Conservation (phyloP, 2,113 vertebrate species). For the Acrocephalus kingi region DNA sequence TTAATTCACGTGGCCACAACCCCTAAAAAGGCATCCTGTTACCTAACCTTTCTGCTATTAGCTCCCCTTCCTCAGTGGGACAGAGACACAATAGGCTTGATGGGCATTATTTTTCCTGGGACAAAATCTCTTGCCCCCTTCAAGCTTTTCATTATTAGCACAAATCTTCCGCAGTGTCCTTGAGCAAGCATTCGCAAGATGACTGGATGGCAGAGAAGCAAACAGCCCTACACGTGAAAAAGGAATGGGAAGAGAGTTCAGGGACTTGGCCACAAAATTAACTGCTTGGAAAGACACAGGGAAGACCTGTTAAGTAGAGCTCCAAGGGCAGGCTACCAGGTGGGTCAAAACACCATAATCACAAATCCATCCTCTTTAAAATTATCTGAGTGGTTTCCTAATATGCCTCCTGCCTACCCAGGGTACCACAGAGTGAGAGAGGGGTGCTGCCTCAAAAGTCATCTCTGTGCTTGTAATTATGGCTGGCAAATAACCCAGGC, state of each 20-base stretch:
- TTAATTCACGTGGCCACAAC: not conserved
- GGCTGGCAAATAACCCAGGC: not conserved
- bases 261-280: conserved; percentile 64
- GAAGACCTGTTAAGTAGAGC: conserved; percentile 54
- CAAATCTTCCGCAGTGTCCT: conserved; percentile 49
- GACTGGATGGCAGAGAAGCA: conserved; percentile 56
- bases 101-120: conserved; percentile 15
- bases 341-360: conserved; percentile 42
- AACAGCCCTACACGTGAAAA: conserved; percentile 47
- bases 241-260: conserved; percentile 60
- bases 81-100: not conserved
- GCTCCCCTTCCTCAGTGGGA: conserved; percentile 4
- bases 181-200: conserved; percentile 52
- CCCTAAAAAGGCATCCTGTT: not conserved
- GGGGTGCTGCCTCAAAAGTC: not conserved
- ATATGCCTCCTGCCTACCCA: not conserved
- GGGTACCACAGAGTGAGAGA: accelerated
- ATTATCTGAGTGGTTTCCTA: not conserved
- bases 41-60: not conserved
- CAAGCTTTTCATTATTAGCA: conserved; percentile 66
- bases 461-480: not conserved
- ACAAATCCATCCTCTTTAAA: conserved; percentile 56
- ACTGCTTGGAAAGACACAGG: conserved; percentile 38
- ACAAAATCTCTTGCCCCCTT: conserved; percentile 44
- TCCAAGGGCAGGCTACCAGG: conserved; percentile 59